Conservation (phyloP, 2,113 vertebrate genomes). For the Strix aluco region DNA sequence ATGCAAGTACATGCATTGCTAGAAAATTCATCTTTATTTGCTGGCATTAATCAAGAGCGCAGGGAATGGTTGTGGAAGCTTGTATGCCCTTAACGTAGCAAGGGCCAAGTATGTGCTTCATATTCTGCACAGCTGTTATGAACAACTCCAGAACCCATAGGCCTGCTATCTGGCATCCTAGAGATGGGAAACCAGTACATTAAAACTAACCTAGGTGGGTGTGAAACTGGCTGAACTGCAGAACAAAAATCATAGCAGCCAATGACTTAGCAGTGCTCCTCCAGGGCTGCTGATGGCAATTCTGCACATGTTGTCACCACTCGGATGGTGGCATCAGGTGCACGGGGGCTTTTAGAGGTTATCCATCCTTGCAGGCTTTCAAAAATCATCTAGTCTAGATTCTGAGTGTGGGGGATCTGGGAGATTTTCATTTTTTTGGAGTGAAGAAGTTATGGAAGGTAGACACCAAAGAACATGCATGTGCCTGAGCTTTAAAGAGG, state of each 20-base stretch:
- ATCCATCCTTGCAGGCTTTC: accelerated
- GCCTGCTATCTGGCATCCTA: background rate
- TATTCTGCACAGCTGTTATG: background rate
- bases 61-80: background rate
- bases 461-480: accelerated
- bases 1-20: accelerated
- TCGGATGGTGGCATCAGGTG: accelerated
- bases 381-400: background rate
- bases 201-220: background rate
- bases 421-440: background rate
- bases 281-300: background rate
- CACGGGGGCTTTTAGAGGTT: accelerated
- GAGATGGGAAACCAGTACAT: background rate
- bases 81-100: background rate
- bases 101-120: background rate
- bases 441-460: too few relatives aligned
- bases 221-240: background rate
- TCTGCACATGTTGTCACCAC: background rate
- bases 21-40: background rate
- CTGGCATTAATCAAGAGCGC: background rate
- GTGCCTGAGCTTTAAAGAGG: background rate
- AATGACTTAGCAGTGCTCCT: accelerated
- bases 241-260: background rate
- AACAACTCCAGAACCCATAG: background rate
- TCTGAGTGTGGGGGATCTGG: background rate